A percentile compares a stretch with the other conserved stretches of the same genome.
Evolutionary conservation across 2,113 vertebrate genomes (phyloP).

Genomic region (Scomber scombrus): DNA sequence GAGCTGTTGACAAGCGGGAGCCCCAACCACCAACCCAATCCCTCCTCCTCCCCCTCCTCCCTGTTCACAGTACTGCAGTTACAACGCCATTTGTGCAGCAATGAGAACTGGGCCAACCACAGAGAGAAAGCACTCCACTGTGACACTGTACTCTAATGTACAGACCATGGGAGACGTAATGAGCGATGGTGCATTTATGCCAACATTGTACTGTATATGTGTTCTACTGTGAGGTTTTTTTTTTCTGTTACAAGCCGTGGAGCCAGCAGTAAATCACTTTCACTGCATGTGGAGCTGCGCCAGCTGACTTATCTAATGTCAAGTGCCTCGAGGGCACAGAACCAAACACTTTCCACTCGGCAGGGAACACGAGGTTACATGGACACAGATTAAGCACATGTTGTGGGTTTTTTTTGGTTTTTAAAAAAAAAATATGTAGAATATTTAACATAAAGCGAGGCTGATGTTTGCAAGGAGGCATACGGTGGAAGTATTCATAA

Average conservation of each 20-base stretch:
- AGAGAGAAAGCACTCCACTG: slow-evolving; percentile 14
- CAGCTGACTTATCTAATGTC: slow-evolving; percentile 74
- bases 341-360: slow-evolving; percentile 58
- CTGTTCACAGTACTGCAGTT: slow-evolving; percentile 41
- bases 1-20: slow-evolving; percentile 64
- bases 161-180: slow-evolving; percentile 32
- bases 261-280: slow-evolving; percentile 68
- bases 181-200: slow-evolving; percentile 42
- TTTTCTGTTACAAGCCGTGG: slow-evolving; percentile 42
- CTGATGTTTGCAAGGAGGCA: slow-evolving; percentile 5
- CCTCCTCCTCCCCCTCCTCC: background rate
- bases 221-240: slow-evolving; percentile 42
- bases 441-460: slow-evolving; percentile 33
- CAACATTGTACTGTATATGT: slow-evolving; percentile 39
- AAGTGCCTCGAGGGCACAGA: slow-evolving; percentile 58
- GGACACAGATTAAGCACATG: slow-evolving; percentile 31
- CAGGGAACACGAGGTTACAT: slow-evolving; percentile 36
- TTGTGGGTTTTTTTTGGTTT: background rate
- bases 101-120: slow-evolving; percentile 2
- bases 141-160: slow-evolving; percentile 40
- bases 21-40: background rate
- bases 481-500: slow-evolving; percentile 10
- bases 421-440: too few species aligned
- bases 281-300: slow-evolving; percentile 56
- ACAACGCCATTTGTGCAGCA: slow-evolving; percentile 31